phyloP scores from a whole-genome alignment of 2,113 vertebrate species.

The Hystrix cristata region DNA sequence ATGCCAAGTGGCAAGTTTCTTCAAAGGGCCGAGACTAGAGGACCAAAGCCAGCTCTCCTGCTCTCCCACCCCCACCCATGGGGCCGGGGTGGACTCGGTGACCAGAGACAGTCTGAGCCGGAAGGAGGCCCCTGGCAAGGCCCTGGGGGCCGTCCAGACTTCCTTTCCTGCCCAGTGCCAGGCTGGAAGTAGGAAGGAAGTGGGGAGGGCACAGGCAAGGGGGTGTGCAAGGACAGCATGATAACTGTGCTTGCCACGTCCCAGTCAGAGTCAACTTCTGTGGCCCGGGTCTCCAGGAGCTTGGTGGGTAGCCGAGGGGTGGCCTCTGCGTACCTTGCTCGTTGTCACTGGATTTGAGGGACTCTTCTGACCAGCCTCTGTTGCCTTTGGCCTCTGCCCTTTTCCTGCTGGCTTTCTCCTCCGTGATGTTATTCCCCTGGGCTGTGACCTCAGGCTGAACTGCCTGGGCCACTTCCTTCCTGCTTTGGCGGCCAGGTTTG shows the following conservation, averaged over 20 bases:
- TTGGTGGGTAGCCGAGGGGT: constrained; percentile 57
- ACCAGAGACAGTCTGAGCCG: neutral
- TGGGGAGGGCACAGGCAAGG: accelerated
- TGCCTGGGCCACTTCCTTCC: constrained; percentile 91
- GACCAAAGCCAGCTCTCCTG: neutral
- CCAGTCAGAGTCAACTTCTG: constrained; percentile 51
- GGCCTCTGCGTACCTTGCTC: constrained; percentile 91
- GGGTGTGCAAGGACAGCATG: neutral
- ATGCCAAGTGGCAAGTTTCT: constrained; percentile 50
- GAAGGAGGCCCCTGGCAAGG: neutral
- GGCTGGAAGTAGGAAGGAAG: neutral
- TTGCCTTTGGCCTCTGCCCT: constrained; percentile 94
- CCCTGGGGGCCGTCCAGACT: neutral
- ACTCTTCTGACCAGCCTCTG: constrained; percentile 95
- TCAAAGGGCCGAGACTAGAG: constrained; percentile 49
- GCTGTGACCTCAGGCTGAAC: constrained; percentile 89
- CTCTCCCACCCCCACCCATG: neutral
- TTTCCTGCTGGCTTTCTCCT: constrained; percentile 93
- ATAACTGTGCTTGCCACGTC: constrained; percentile 66
- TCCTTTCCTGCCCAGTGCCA: neutral
- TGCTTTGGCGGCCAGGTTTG: constrained; percentile 91
- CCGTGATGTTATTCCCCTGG: constrained; percentile 91
- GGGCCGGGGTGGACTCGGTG: neutral
- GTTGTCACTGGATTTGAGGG: constrained; percentile 92
- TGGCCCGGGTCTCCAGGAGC: neutral